Base-by-base conservation (phyloP, 2,113 vertebrate genomes). In the Siniperca chuatsi region DNA sequence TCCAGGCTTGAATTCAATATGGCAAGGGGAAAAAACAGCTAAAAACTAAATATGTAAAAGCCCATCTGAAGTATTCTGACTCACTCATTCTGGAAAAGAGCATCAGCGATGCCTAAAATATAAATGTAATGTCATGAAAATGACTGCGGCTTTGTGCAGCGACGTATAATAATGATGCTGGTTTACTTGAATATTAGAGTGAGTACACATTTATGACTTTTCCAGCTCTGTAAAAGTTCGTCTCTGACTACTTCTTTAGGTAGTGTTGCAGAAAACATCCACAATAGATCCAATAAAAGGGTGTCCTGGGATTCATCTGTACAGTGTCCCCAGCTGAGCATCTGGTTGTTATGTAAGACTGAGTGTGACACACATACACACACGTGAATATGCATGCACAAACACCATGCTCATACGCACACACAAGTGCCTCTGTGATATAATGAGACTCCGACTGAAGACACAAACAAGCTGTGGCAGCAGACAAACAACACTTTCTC, bases 401-500 rank as follows among this genome's bases (percentile, higher is more conserved):
- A n/a, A 70, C 79, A 81, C 81, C 70, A 71, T 55, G 12, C 66
- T 33, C 52, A 75, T 33, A 77, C 18, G 16, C 62, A 82, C 73
- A 78, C 75, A 37, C 77, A 79, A 72, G 61, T 67, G 81, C 68
- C 65, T 78, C 65, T 13, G 37, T 64, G 78, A 81, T 86, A 75
- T 89, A 90, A 91, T 90, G 70, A 91, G 87, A 85, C 78, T 84
- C 89, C 68, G 66, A 79, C 52, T n/a, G 79, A 84, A 82, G 87
- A 89, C 82, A 83, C 86, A 92, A 92, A 92, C 78, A 83, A 87
- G 82, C 85, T 74, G 85, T 85, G 90, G 88, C 89, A 89, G 83
- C 85, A 87, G 88, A 88, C 88, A 93, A 92, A 92, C 92, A 91
- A 90, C 81, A 64, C 81, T 86, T 90, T 83, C 68, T 78, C 82